Conservation (phyloP, 2,888 invertebrate species). For the Ceramica pisi region DNA sequence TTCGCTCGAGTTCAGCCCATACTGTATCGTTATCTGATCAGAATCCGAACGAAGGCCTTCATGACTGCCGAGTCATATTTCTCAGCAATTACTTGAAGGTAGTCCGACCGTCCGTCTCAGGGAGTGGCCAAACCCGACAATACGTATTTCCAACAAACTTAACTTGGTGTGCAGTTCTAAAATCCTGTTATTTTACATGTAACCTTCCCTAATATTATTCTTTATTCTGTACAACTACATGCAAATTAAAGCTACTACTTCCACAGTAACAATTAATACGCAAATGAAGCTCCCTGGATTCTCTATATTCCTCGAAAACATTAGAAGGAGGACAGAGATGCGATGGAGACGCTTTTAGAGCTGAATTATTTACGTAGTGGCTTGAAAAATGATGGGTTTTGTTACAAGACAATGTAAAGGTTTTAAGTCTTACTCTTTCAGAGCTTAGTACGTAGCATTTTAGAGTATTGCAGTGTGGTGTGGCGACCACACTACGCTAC, state of each 20-base stretch:
- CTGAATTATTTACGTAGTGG: background rate
- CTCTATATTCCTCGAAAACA: background rate
- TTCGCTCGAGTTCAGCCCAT: too few species aligned
- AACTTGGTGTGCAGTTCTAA: background rate
- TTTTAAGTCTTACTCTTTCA: too few species aligned
- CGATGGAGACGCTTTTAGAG: background rate
- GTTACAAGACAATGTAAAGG: too few species aligned
- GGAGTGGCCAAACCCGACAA: background rate
- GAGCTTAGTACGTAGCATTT: too few species aligned
- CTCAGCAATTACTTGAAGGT: too few species aligned
- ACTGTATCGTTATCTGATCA: too few species aligned
- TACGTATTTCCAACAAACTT: background rate
- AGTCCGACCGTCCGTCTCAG: too few species aligned
- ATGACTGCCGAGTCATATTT: too few species aligned
- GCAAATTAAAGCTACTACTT: conserved; percentile 15
- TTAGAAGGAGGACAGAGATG: background rate
- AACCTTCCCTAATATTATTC: background rate
- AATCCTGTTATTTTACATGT: background rate
- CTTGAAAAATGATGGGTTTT: too few species aligned
- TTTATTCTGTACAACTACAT: conserved; percentile 2
- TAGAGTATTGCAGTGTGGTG: too few species aligned
- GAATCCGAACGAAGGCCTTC: too few species aligned
- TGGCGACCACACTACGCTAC: too few species aligned
- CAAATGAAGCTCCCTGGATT: conserved; percentile 4
- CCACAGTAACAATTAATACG: conserved; percentile 14